Base-by-base conservation (phyloP, 2,113 vertebrate genomes). In the Gallinago jamesoni region DNA sequence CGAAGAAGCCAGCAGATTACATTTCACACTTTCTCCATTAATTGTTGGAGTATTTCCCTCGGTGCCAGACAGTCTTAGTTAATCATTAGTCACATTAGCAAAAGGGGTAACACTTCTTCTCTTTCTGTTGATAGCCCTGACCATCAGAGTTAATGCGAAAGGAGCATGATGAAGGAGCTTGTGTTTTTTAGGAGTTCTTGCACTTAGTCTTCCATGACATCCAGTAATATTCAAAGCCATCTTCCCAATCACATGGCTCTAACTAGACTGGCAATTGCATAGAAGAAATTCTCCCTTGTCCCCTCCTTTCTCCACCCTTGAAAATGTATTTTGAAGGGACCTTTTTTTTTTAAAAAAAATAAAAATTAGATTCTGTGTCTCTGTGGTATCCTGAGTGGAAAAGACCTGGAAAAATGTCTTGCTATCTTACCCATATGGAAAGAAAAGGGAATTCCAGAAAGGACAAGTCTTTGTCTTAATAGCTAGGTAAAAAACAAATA, bases 71-170 rank as follows among this genome's bases (percentile, higher is more conserved):
- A 89, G 52, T 76, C 1, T 21, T 50, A 85, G 79, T 94, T 91
- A 94, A 94, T 94, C 81, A 93, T 90, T 87, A 92, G 69, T 76
- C 78, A 84, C 82, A 89, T 93, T 88, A 91, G 35, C 66, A 79
- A 80, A 90, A 91, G 48, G 45, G 62, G 39, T 88, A 67, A n/a
- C 48, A 12, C 56, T 89, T 91, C 59, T 45, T 45, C 79, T 76
- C 52, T 85, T 87, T 85, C 88, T 93, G 72, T 72, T 96, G 82
- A 84, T 92, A 79, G 57, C 35, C 18, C 72, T 93, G 87, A 86
- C 78, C 74, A 59, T 67, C 28, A 37, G 20, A 78, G 56, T 83
- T 92, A 84, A 91, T 79, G 73, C 57, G 70, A 94, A 90, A 81
- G 28, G 24, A 82, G 31, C 20, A 19, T 92, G 78, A 80, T 86